phyloP scores from a whole-genome alignment of 2,113 vertebrate species.

The Neotoma lepida region DNA sequence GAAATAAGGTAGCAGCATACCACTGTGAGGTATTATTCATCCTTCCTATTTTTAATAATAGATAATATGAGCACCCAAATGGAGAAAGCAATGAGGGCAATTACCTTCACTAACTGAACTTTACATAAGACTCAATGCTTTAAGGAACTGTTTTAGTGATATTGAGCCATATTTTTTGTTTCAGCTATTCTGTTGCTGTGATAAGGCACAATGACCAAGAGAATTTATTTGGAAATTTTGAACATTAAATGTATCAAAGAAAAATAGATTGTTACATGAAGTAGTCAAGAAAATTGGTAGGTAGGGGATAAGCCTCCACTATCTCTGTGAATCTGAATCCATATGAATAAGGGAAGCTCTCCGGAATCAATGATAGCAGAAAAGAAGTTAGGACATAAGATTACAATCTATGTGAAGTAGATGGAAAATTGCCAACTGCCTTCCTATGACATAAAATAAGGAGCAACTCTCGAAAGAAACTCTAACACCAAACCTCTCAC shows the following conservation, averaged over 20 bases:
- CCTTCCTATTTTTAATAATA: background rate
- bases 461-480: background rate
- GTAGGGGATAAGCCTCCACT: background rate
- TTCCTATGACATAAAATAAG: background rate
- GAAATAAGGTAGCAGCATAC: background rate
- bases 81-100: background rate
- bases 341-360: background rate
- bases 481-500: background rate
- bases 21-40: background rate
- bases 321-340: background rate
- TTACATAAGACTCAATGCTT: background rate
- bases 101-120: background rate
- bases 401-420: background rate
- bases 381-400: background rate
- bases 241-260: background rate
- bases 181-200: background rate
- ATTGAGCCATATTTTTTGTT: background rate
- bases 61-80: background rate
- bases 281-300: background rate
- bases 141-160: background rate
- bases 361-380: background rate
- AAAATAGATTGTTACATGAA: background rate
- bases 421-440: background rate
- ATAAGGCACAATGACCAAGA: no score
- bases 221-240: background rate